Conservation (phyloP, 2,113 vertebrate genomes). For the Chloroceryle aenea region DNA sequence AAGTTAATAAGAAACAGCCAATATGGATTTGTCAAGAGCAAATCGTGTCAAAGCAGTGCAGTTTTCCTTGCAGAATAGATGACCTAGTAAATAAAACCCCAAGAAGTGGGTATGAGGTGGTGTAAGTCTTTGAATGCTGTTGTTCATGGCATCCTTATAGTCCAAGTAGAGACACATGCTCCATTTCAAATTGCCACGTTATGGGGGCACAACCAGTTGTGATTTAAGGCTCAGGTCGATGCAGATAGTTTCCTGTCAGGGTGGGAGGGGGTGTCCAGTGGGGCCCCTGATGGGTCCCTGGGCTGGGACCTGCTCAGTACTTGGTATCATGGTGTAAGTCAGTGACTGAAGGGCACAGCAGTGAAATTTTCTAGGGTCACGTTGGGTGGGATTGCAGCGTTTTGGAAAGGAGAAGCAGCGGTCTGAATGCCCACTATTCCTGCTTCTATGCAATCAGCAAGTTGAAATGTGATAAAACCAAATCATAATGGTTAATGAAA, state of each 20-base stretch:
- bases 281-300: background rate
- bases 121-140: background rate
- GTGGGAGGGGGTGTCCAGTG: background rate
- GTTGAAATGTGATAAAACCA: background rate
- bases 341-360: too few species aligned
- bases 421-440: background rate
- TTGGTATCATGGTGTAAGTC: background rate
- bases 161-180: fast-evolving
- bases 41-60: background rate
- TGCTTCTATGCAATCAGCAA: background rate
- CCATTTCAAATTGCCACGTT: background rate
- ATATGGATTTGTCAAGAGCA: conserved; percentile 49
- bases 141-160: background rate
- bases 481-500: background rate
- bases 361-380: background rate
- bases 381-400: background rate
- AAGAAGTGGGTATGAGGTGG: background rate
- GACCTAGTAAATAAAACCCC: background rate
- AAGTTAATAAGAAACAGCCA: conserved; percentile 65
- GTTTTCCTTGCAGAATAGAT: background rate
- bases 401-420: background rate
- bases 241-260: background rate
- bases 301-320: background rate
- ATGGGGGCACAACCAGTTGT: background rate
- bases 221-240: background rate